Evolutionary conservation across 2,797 vertebrate genomes (phyloP).

Genomic region (Poeciliopsis paucimaculata): DNA sequence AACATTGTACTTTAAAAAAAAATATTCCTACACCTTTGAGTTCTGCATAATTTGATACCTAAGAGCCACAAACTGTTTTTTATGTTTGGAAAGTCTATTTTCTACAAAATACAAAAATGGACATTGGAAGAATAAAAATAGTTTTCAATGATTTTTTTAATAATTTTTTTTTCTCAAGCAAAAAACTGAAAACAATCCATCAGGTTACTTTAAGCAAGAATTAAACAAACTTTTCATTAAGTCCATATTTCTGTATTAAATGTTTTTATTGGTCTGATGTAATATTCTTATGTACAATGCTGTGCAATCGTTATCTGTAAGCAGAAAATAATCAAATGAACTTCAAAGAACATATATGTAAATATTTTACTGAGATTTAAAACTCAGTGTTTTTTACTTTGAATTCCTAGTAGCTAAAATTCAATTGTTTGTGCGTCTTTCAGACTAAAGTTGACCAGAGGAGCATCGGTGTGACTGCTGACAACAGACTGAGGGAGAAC

Average conservation of each 20-base stretch:
- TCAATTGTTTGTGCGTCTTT: not conserved
- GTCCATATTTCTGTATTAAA: not conserved
- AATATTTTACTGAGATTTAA: not conserved
- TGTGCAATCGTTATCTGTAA: not conserved
- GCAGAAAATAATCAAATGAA: not conserved
- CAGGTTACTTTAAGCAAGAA: not conserved
- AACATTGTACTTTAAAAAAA: not conserved
- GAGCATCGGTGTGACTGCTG: fast-evolving
- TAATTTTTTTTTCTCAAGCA: not conserved
- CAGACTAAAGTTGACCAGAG: not conserved
- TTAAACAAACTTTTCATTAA: not conserved
- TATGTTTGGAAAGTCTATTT: not conserved
- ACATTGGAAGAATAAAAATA: not conserved
- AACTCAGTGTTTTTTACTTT: not conserved
- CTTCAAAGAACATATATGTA: not conserved
- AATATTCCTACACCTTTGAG: not conserved
- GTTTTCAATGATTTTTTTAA: not conserved
- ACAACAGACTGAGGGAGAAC: not conserved
- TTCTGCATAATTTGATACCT: not conserved
- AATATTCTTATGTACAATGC: not conserved
- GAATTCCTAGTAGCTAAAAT: not conserved
- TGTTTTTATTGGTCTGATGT: not conserved
- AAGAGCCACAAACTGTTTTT: not conserved
- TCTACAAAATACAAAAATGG: not conserved
- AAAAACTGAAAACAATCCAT: not conserved